Conservation (phyloP, 2,888 invertebrate species). For the Lepidochitona cinerea region DNA sequence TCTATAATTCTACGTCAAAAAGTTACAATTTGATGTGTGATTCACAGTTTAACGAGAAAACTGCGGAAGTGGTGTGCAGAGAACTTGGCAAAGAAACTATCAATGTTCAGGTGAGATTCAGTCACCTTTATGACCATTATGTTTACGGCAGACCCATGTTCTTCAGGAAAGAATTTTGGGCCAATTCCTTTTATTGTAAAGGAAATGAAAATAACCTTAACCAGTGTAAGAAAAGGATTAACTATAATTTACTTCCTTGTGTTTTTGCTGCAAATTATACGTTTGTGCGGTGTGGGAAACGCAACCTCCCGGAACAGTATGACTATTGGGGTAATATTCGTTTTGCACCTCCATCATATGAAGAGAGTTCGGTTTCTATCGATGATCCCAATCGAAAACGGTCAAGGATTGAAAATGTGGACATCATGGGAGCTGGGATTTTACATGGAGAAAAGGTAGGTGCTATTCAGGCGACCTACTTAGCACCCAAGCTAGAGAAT, state of each 20-base stretch:
- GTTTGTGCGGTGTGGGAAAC: conserved; percentile 88
- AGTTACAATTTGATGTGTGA: conserved; percentile 99
- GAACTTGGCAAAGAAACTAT: conserved; percentile 91
- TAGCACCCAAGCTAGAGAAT: conserved; percentile 85
- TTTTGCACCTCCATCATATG: conserved; percentile 91
- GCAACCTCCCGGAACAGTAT: conserved; percentile 53
- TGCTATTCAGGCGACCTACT: conserved; percentile 88
- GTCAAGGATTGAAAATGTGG: conserved; percentile 81
- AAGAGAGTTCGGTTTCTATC: conserved; percentile 78
- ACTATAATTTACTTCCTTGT: conserved; percentile 79
- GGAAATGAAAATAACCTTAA: conserved; percentile 70
- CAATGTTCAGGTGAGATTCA: conserved; percentile 88
- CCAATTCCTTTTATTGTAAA: conserved; percentile 63
- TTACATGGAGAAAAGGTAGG: conserved; percentile 95
- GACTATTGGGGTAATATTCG: conserved; percentile 93
- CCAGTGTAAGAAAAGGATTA: conserved; percentile 81
- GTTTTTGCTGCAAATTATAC: conserved; percentile 91
- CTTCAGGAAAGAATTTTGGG: conserved; percentile 68
- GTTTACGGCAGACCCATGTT: conserved; percentile 65
- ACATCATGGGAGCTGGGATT: conserved; percentile 93
- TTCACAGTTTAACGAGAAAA: conserved; percentile 93
- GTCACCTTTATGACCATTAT: conserved; percentile 65
- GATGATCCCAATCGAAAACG: conserved; percentile 73
- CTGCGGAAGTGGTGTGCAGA: conserved; percentile 96
- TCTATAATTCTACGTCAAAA: conserved; percentile 93